Base-by-base conservation (phyloP, 2,113 vertebrate genomes). In the Apus apus region DNA sequence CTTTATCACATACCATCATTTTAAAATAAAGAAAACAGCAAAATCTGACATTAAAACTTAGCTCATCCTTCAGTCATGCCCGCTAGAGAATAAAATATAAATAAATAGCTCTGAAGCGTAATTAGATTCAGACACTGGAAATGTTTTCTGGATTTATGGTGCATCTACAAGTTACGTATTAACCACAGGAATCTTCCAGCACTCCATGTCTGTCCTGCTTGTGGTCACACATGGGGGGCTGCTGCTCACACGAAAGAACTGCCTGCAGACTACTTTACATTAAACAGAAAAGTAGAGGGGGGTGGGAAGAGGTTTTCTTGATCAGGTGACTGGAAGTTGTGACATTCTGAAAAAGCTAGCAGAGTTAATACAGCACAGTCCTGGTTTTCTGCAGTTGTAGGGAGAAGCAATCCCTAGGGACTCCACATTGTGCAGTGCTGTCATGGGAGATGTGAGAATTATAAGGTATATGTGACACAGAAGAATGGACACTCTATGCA, bases 51-150 rank as follows among this genome's bases (percentile, higher is more conserved):
- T 66, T 36, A 87, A 84, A 96, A 91, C 32, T 96, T 94, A 95
- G 67, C 71, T 96, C 87, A 91, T 94, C 91, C 85, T 91, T 74
- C 91, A 92, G 89, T 86, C 91, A 91, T 95, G 85, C 82, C 75
- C 64, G 38, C 83, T 91, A 90, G 87, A 93, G 87, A 93, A 87
- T 91, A 78, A 90, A 96, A 76, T 79, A 93, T 70, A 95, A 94
- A 95, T 94, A 91, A 94, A 90, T 95, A 68, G 46, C 85, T 67
- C 85, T 43, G 53, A 82, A 94, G 78, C 80, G 61, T 95, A 91
- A 97, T 97, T 90, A 71, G 83, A 84, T 93, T 83, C 85, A 96
- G 96, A 45, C 93, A 71, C 75, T 96, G 88, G 61, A 95, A 80
- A 91, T 67, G 85, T 93, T 90, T 92, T 72, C 75, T 83, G 90